Conservation (phyloP, 2,113 vertebrate genomes). For the Strix uralensis region DNA sequence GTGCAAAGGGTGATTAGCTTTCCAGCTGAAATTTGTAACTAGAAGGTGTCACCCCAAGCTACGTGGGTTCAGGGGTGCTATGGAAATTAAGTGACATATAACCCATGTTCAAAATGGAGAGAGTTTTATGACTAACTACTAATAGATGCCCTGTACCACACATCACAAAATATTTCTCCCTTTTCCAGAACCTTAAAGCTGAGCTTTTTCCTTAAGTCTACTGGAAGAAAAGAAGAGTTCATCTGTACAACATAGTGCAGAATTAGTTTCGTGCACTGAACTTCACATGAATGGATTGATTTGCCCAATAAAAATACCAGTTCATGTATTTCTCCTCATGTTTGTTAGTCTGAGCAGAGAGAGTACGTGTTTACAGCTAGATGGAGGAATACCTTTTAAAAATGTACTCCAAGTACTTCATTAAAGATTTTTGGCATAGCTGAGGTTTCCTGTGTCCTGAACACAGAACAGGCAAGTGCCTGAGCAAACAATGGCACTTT, state of each 20-base stretch:
- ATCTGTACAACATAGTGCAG: neutral
- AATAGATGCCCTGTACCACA: neutral
- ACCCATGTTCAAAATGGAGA: neutral
- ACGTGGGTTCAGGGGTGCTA: accelerated
- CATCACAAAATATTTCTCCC: neutral
- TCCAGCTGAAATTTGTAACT: neutral
- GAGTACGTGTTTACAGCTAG: neutral
- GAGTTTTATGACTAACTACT: neutral
- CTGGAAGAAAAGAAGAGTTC: neutral
- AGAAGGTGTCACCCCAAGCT: neutral
- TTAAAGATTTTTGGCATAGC: constrained; percentile 11
- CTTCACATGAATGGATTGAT: neutral
- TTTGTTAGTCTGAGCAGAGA: neutral
- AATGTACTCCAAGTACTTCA: neutral
- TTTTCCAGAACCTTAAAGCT: neutral
- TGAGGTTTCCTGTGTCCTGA: constrained; percentile 25
- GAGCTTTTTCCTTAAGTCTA: neutral
- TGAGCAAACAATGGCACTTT: neutral
- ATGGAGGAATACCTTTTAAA: neutral
- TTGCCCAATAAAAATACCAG: neutral
- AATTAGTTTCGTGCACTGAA: neutral
- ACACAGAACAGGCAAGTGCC: neutral
- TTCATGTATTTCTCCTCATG: neutral
- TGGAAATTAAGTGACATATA: neutral
- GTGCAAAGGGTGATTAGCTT: neutral